Conservation (phyloP, 2,888 invertebrate species). For the Leptura quadrifasciata region DNA sequence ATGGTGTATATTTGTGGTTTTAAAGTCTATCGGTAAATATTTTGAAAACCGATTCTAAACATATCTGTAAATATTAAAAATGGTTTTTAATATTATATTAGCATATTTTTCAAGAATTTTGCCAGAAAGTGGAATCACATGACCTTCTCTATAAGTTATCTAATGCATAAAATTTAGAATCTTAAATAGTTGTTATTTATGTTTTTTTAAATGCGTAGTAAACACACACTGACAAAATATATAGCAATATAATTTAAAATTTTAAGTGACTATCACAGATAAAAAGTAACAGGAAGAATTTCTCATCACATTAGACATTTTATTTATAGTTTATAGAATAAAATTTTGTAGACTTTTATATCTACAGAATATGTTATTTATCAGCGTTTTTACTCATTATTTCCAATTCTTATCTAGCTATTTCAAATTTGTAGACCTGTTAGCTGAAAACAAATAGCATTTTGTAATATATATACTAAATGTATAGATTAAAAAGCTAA, state of each 20-base stretch:
- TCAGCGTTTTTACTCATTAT: slow-evolving; percentile 40
- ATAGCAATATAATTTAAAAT: slow-evolving; percentile 33
- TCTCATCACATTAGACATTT: slow-evolving; percentile 27
- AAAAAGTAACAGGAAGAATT: slow-evolving; percentile 33
- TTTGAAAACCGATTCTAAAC: too few relatives aligned
- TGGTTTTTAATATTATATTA: background rate
- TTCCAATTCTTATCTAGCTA: slow-evolving; percentile 38
- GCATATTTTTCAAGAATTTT: slow-evolving; percentile 19
- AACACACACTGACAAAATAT: slow-evolving; percentile 25
- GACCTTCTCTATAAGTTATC: slow-evolving; percentile 23
- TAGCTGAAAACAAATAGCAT: slow-evolving; percentile 31
- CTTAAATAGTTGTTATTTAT: slow-evolving; percentile 32
- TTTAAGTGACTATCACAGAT: slow-evolving; percentile 37
- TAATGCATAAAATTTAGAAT: slow-evolving; percentile 32
- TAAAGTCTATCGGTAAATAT: too few relatives aligned
- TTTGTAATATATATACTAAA: slow-evolving; percentile 36
- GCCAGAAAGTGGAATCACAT: slow-evolving; percentile 5
- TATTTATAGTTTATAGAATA: slow-evolving; percentile 38
- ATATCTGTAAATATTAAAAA: background rate
- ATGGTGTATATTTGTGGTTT: too few relatives aligned
- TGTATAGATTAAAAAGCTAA: slow-evolving; percentile 37
- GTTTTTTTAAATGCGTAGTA: slow-evolving; percentile 25
- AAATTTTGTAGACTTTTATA: slow-evolving; percentile 14
- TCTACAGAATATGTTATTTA: slow-evolving; percentile 38
- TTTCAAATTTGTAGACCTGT: slow-evolving; percentile 30